Evolutionary conservation across 2,113 vertebrate species (phyloP).

Genomic region (Hippopotamus amphibius): DNA sequence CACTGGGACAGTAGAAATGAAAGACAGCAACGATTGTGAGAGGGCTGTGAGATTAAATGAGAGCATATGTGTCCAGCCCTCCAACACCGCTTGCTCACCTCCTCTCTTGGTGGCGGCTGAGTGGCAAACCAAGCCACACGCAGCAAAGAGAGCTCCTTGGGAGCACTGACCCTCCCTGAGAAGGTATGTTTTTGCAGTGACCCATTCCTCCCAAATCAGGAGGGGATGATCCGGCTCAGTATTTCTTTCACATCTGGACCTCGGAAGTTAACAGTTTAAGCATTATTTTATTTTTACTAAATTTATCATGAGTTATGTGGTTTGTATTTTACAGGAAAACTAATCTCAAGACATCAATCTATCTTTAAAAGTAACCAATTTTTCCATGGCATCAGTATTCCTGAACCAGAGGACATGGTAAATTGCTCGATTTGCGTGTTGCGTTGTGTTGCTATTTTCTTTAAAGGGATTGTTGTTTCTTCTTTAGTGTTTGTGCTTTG

Average conservation of each 20-base stretch:
- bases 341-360: slow-evolving; percentile 96
- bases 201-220: neutral
- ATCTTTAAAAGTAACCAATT: slow-evolving; percentile 98
- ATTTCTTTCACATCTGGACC: neutral
- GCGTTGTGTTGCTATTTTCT: slow-evolving; percentile 25
- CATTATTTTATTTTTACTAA: neutral
- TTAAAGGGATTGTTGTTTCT: neutral
- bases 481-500: neutral
- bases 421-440: neutral
- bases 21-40: neutral
- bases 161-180: neutral
- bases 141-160: neutral
- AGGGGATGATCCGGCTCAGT: neutral
- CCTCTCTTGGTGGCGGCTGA: neutral
- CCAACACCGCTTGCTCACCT: neutral
- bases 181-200: neutral
- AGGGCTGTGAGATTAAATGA: neutral
- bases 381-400: slow-evolving; percentile 95
- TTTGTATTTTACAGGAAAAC: slow-evolving; percentile 90
- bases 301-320: neutral
- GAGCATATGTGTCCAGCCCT: neutral
- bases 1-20: neutral
- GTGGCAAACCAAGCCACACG: neutral
- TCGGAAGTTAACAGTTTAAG: neutral
- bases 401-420: slow-evolving; percentile 95